Percentiles rank a stretch among this genome's conserved stretches.
Conservation (phyloP, 2,113 vertebrate species). For the Aleadryas rufinucha region DNA sequence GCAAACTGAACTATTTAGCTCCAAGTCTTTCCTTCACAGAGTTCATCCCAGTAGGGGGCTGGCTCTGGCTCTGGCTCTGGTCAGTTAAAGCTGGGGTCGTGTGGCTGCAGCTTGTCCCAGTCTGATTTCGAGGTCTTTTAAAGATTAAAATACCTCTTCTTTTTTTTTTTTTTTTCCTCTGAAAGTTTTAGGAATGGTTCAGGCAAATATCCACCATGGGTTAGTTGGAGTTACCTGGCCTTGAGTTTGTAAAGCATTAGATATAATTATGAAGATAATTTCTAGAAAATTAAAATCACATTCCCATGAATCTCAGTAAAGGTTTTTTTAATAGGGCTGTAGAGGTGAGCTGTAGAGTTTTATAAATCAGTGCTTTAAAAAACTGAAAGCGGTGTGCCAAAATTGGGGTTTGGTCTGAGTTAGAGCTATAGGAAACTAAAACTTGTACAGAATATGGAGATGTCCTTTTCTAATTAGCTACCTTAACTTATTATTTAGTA, state of each 20-base stretch:
- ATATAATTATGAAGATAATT: neutral
- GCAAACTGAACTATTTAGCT: neutral
- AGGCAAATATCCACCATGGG: rapidly evolving
- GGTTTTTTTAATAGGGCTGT: neutral
- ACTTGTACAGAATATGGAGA: neutral
- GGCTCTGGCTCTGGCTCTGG: neutral
- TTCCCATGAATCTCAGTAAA: neutral
- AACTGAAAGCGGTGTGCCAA: neutral
- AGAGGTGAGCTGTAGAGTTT: neutral
- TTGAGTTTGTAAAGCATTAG: neutral
- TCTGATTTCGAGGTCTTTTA: neutral
- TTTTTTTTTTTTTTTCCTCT: too few species aligned
- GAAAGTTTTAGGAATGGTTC: neutral
- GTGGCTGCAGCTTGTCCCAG: neutral
- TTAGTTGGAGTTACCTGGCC: neutral
- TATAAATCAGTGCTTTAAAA: neutral
- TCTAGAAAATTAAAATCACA: neutral
- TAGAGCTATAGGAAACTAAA: neutral
- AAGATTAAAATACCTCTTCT: neutral
- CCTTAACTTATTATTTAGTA: neutral
- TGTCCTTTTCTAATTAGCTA: neutral
- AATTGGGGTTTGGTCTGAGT: neutral
- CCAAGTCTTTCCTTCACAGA: neutral
- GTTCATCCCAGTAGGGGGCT: neutral
- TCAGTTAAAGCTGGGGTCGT: neutral